Conservation (phyloP, 2,888 invertebrate species). For the Cheilosia vernalis region DNA sequence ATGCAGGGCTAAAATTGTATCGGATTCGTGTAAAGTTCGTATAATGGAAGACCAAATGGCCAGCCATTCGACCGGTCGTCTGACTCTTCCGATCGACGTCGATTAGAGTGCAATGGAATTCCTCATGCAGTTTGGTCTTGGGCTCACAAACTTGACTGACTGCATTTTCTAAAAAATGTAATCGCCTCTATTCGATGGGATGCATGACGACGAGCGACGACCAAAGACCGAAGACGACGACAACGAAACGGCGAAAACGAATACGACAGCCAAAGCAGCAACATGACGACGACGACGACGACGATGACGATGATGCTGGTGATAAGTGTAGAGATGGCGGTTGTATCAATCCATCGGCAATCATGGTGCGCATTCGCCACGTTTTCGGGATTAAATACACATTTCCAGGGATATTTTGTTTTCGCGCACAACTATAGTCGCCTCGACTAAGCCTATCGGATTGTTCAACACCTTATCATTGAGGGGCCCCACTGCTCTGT, state of each 20-base stretch:
- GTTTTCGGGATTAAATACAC: conserved; percentile 56
- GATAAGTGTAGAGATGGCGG: conserved; percentile 56
- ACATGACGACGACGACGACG: conserved; percentile 12
- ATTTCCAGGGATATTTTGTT: conserved; percentile 40
- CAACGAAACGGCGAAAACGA: no score
- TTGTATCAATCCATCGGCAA: conserved; percentile 59
- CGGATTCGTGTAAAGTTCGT: conserved; percentile 72
- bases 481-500: background rate
- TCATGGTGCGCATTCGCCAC: conserved; percentile 27
- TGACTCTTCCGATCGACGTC: conserved; percentile 71
- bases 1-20: conserved; percentile 68
- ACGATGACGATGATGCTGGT: conserved; percentile 55
- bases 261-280: conserved; percentile 32
- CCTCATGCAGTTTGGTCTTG: conserved; percentile 60
- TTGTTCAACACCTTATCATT: conserved; percentile 28
- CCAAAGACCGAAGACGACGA: conserved; percentile 32
- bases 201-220: conserved; percentile 62
- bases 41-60: conserved; percentile 69
- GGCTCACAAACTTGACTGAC: conserved; percentile 72
- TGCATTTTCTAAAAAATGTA: conserved; percentile 74
- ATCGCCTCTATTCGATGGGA: conserved; percentile 68
- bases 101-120: conserved; percentile 74
- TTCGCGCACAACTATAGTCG: conserved; percentile 19
- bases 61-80: conserved; percentile 67
- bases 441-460: background rate